Base-by-base conservation (phyloP, 2,888 invertebrate genomes). In the Oligia strigilis region DNA sequence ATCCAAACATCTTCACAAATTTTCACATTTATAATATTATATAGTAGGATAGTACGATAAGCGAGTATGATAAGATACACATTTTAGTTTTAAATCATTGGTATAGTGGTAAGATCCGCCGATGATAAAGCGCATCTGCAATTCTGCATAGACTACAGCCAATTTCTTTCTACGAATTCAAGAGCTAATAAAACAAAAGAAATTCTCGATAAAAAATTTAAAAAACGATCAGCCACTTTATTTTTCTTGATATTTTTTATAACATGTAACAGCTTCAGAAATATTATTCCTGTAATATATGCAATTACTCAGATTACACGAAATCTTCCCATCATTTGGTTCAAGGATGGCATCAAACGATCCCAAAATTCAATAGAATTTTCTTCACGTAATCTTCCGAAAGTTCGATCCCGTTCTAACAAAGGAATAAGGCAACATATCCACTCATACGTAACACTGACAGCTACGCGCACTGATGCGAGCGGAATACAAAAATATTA, bases 391-490 rank as follows among this genome's bases (percentile, higher is more conserved):
- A 46, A 40, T 40, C 46, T 80, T 72, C 14, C 29, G 29, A 36
- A n/a, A 72, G 43, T 49, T 29, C 4, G 9, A 43, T 36, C 8
- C 0, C n/a, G 5, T 70, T 69, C 65, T 72, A 3, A 40, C 17
- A 64, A 86, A 66, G 43, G 29, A 49, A 76, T 74, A 86, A 72
- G 17, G 75, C 19, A 60, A 60, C 75, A 17, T 52, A 17, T 67
- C 62, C 52, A 82, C 75, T 75, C 66, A 55, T 52, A 49, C n/a
- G 78, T 65, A 65, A 60, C 46, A 49, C n/a, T 62, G 72, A 55
- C 66, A 73, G 64, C n/a, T 58, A 58, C 77, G 64, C 29, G 29
- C 29, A 29, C 43, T 55, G 77, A 75, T 70, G 77, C 85, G 71
- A 72, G 19, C 29, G 1, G 13, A 73, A 78, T 64, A 70, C 14